Percentiles rank a stretch among this genome's conserved stretches.
phyloP scores from a whole-genome alignment of 2,797 vertebrate species.

The Steatocranus sp. region DNA sequence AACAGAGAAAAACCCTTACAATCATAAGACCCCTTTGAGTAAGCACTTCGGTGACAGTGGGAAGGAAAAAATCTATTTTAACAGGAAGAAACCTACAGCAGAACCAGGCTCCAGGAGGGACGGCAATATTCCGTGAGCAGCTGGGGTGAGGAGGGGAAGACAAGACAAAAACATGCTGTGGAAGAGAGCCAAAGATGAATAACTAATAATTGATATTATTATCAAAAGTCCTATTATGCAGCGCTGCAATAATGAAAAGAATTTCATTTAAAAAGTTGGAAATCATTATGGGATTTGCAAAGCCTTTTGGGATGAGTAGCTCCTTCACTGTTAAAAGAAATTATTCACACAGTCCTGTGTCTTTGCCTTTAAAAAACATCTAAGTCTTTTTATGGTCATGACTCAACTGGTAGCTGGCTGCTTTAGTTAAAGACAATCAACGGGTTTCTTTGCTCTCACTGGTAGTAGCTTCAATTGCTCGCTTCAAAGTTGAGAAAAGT shows the following conservation, averaged over 20 bases:
- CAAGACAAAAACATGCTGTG: not conserved
- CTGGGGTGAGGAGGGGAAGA: not conserved
- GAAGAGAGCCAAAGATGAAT: not conserved
- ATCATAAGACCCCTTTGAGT: not conserved
- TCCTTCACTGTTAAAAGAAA: fast-evolving
- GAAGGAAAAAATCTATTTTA: not conserved
- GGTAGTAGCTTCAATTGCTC: not conserved
- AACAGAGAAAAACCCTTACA: not conserved
- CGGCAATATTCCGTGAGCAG: not conserved
- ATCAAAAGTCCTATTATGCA: not conserved
- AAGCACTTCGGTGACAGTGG: fast-evolving
- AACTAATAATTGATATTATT: not conserved
- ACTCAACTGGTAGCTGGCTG: not conserved
- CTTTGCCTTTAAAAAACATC: not conserved
- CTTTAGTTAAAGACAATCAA: not conserved
- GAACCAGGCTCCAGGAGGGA: not conserved
- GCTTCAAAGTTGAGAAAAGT: not conserved
- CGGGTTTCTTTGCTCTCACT: not conserved
- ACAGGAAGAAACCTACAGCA: not conserved
- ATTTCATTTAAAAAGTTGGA: not conserved
- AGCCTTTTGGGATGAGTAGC: not conserved
- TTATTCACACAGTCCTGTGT: not conserved
- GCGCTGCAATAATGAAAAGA: not conserved
- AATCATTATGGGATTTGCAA: not conserved
- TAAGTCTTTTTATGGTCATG: not conserved